Percentiles rank a stretch among this genome's conserved stretches.
phyloP scores from a whole-genome alignment of 2,888 invertebrate genomes.

The Parapristionchus giblindavisi region DNA sequence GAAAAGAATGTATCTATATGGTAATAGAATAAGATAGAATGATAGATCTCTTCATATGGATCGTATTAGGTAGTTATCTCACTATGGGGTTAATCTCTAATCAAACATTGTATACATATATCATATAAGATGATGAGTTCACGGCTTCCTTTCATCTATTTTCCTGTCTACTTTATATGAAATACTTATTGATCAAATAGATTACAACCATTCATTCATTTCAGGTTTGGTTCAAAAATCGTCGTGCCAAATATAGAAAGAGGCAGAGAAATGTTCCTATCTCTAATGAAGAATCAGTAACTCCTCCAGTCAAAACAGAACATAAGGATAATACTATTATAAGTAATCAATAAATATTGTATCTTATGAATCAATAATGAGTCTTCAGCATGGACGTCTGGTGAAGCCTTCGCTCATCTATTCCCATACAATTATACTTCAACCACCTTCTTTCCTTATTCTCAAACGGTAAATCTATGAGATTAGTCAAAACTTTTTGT shows the following conservation, averaged over 20 bases:
- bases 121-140: too few relatives aligned
- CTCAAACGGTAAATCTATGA: neutral
- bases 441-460: neutral
- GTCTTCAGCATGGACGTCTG: conserved; percentile 14
- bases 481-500: too few relatives aligned
- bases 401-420: conserved; percentile 22
- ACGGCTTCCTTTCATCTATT: too few relatives aligned
- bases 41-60: neutral
- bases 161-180: too few relatives aligned
- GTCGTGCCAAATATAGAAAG: conserved; percentile 54
- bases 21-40: neutral
- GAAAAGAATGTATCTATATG: neutral
- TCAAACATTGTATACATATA: neutral
- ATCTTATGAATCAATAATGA: neutral
- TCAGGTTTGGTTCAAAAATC: conserved; percentile 59
- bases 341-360: conserved; percentile 33
- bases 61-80: neutral
- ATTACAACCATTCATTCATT: neutral
- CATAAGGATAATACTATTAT: conserved; percentile 41
- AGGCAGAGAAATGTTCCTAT: conserved; percentile 46
- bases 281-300: conserved; percentile 32
- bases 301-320: neutral
- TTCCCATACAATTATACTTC: neutral
- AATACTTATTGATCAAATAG: too few relatives aligned
- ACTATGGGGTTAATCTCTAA: neutral